phyloP scores from a whole-genome alignment of 2,888 invertebrate genomes.

The Acleris holmiana region DNA sequence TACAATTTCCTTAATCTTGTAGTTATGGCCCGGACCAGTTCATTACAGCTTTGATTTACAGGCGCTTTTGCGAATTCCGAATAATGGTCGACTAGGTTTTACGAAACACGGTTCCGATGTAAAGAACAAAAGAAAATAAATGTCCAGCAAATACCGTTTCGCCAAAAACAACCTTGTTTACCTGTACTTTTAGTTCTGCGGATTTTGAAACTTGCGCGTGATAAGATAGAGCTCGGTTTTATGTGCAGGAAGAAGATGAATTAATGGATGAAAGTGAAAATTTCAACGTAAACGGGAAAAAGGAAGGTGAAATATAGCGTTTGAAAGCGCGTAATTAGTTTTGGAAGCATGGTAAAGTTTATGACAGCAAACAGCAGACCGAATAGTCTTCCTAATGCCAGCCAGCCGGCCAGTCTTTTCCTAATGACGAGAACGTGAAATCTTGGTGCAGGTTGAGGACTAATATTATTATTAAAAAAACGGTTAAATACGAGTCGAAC shows the following conservation, averaged over 20 bases:
- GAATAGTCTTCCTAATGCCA: no score
- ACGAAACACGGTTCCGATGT: slow-evolving; percentile 28
- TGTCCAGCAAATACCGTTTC: slow-evolving; percentile 23
- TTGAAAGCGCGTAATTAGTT: slow-evolving; percentile 14
- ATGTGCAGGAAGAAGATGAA: not conserved
- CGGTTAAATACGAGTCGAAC: no score
- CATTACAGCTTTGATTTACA: slow-evolving; percentile 43
- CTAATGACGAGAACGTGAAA: no score
- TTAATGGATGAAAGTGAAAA: slow-evolving; percentile 14
- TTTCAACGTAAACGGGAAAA: slow-evolving; percentile 14
- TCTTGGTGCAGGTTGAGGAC: no score
- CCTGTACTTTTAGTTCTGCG: not conserved
- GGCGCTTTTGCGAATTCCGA: slow-evolving; percentile 43
- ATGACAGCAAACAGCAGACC: no score
- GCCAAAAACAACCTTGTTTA: slow-evolving; percentile 19
- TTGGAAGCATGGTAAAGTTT: slow-evolving; percentile 2
- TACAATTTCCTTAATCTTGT: slow-evolving; percentile 37
- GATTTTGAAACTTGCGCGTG: not conserved
- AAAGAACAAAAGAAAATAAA: slow-evolving; percentile 35
- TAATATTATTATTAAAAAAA: no score
- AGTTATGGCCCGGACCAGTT: slow-evolving; percentile 38
- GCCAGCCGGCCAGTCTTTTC: no score
- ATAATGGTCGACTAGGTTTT: slow-evolving; percentile 41
- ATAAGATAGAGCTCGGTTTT: slow-evolving; percentile 4
- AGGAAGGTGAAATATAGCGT: slow-evolving; percentile 20